These are phyloP conservation scores for Xiphias gladius DNA, from an alignment of 2,113 vertebrate species.

Conservation along the genomic window DNA sequence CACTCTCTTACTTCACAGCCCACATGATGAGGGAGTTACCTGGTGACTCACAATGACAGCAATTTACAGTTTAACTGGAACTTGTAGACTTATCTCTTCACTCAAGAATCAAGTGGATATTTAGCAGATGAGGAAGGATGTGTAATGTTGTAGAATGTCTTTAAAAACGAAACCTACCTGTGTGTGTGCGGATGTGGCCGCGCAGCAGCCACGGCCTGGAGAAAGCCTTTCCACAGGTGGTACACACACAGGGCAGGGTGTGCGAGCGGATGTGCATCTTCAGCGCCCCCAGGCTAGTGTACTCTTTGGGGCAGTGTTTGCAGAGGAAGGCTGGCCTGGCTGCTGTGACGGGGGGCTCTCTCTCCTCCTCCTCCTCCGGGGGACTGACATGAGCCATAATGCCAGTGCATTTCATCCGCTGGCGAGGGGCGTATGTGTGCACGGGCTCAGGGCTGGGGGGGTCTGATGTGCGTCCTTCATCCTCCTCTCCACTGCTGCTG, in stretches of 20 bases:
- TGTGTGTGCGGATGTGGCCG: slow-evolving; percentile 95
- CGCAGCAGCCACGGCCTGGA: slow-evolving; percentile 95
- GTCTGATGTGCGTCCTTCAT: slow-evolving; percentile 92
- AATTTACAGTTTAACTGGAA: background rate
- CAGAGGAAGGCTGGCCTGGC: slow-evolving; percentile 90
- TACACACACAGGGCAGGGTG: slow-evolving; percentile 94
- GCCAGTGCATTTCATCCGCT: slow-evolving; percentile 86
- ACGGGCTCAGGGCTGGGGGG: slow-evolving; percentile 91
- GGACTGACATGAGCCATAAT: slow-evolving; percentile 86
- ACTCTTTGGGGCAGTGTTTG: slow-evolving; percentile 96
- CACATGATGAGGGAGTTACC: slow-evolving; percentile 27
- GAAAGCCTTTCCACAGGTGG: slow-evolving; percentile 95
- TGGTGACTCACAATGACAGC: slow-evolving; percentile 50
- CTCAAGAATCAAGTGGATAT: slow-evolving; percentile 7
- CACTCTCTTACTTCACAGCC: slow-evolving; percentile 17
- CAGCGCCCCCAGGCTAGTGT: slow-evolving; percentile 93
- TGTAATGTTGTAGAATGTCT: background rate
- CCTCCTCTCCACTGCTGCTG: slow-evolving; percentile 92
- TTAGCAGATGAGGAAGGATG: background rate
- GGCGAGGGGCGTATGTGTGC: slow-evolving; percentile 87
- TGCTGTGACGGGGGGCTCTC: slow-evolving; percentile 72
- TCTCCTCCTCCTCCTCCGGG: slow-evolving; percentile 81
- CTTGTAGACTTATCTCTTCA: slow-evolving; percentile 17
- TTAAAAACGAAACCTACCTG: slow-evolving; percentile 79
- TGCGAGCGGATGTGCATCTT: slow-evolving; percentile 98